These are phyloP conservation scores for Trinorchestia longiramus DNA, from an alignment of 1,140 invertebrate genomes.

Conservation along the genomic window DNA sequence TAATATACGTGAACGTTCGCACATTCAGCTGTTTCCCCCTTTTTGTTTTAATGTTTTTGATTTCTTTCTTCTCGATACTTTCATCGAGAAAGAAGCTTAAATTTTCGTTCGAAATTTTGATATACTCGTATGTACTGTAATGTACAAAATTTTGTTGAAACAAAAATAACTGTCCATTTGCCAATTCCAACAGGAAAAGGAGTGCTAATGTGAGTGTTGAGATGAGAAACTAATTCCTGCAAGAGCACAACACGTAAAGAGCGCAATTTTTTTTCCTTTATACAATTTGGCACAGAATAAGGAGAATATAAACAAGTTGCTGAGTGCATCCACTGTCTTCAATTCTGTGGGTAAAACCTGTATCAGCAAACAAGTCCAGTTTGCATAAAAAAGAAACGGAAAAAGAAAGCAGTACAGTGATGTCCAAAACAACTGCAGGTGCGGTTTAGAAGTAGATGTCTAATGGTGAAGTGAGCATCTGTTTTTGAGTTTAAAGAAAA, in stretches of 20 bases:
- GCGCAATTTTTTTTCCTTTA: too few species aligned
- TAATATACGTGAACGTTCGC: neutral
- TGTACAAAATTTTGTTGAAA: too few species aligned
- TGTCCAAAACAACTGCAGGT: neutral
- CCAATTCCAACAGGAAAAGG: too few species aligned
- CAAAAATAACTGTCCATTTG: too few species aligned
- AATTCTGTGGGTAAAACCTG: too few species aligned
- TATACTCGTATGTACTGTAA: too few species aligned
- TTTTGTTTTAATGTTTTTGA: neutral
- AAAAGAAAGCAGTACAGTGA: neutral
- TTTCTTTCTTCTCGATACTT: neutral
- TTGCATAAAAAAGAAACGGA: neutral
- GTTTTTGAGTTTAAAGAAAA: neutral
- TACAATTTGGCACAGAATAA: too few species aligned
- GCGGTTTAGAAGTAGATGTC: neutral
- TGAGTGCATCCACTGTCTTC: too few species aligned
- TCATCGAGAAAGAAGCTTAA: neutral
- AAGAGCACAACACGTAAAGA: too few species aligned
- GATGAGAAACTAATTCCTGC: too few species aligned
- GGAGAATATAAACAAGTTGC: too few species aligned
- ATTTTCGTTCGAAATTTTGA: too few species aligned
- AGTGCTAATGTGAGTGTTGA: neutral
- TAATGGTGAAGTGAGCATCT: neutral
- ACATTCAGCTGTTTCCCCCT: neutral
- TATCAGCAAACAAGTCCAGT: neutral